Evolutionary conservation across 1,140 invertebrate genomes (phyloP).

Genomic region (Magallana angulata): DNA sequence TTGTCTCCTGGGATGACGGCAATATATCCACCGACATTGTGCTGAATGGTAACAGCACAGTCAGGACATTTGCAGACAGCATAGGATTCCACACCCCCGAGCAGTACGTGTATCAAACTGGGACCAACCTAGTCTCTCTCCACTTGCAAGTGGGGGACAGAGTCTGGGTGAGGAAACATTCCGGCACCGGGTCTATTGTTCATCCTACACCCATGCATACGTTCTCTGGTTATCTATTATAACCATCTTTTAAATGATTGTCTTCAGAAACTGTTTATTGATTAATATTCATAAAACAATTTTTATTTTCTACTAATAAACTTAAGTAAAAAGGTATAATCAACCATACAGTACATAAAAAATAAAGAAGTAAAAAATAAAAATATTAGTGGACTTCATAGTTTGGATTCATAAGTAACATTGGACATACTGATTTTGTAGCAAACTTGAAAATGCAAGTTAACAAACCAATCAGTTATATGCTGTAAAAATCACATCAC

Average conservation of each 20-base stretch:
- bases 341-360: too few species aligned
- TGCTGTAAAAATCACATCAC: too few species aligned
- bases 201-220: background rate
- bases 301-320: too few species aligned
- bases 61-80: background rate
- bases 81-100: background rate
- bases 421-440: too few species aligned
- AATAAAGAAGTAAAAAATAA: too few species aligned
- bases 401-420: too few species aligned
- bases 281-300: too few species aligned
- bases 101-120: background rate
- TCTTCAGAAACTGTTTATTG: too few species aligned
- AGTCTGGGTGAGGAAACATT: background rate
- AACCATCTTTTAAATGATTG: background rate
- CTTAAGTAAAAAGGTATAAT: too few species aligned
- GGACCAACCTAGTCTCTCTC: background rate
- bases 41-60: background rate
- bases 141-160: background rate
- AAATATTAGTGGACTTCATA: too few species aligned
- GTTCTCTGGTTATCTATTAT: background rate
- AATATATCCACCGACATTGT: background rate
- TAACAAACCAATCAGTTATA: too few species aligned
- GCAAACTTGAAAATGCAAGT: too few species aligned
- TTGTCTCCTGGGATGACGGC: slow-evolving; percentile 5
- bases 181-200: background rate